Conservation (phyloP, 1,140 invertebrate genomes). For the Vanessa tameamea region DNA sequence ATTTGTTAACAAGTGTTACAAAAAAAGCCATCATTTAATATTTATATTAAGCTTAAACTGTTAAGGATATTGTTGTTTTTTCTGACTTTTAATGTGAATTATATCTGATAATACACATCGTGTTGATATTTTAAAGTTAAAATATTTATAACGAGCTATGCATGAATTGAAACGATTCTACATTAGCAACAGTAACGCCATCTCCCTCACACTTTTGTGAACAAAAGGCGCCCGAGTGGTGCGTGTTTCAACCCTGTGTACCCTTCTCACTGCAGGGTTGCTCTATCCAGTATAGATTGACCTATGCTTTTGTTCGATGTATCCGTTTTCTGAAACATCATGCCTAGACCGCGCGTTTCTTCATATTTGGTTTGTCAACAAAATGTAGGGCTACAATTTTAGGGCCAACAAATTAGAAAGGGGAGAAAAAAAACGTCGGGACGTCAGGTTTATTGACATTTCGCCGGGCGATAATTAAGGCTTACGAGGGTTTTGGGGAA, state of each 20-base stretch:
- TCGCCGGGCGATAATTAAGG: slow-evolving; percentile 71
- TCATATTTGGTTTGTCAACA: slow-evolving; percentile 37
- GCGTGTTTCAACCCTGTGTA: slow-evolving; percentile 57
- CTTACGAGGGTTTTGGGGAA: slow-evolving; percentile 56
- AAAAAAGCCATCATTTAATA: too few relatives aligned
- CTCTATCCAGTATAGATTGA: slow-evolving; percentile 49
- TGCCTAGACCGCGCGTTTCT: slow-evolving; percentile 29
- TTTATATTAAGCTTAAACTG: too few relatives aligned
- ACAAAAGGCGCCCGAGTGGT: slow-evolving; percentile 55
- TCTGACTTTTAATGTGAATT: background rate
- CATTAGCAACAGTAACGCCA: slow-evolving; percentile 45
- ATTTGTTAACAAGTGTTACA: too few relatives aligned
- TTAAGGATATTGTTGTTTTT: too few relatives aligned
- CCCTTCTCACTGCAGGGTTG: slow-evolving; percentile 62
- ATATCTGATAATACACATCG: background rate
- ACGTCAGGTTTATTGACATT: slow-evolving; percentile 76
- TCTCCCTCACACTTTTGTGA: slow-evolving; percentile 48
- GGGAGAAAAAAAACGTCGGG: slow-evolving; percentile 61
- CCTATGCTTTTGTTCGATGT: slow-evolving; percentile 33
- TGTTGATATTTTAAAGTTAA: background rate
- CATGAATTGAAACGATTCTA: slow-evolving; percentile 45
- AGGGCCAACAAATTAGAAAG: slow-evolving; percentile 75
- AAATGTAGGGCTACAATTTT: slow-evolving; percentile 60
- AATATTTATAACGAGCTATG: slow-evolving; percentile 13
- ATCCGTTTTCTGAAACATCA: slow-evolving; percentile 25